Conservation (phyloP, 1,140 invertebrate species). For the Wiebesia pumilae region DNA sequence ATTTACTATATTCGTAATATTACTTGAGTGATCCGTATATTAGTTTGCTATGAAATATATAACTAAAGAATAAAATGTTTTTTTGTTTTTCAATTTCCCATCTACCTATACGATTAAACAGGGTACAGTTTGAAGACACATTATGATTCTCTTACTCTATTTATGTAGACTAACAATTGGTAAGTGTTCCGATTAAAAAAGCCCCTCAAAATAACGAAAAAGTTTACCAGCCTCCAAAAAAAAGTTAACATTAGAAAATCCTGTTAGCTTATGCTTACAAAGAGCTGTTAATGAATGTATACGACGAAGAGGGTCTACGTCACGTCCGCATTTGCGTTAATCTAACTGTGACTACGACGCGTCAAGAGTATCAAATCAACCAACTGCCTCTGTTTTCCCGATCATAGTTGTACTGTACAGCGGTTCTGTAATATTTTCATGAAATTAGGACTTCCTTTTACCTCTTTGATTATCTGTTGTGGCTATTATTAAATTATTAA, state of each 20-base stretch:
- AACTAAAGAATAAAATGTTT: too few relatives aligned
- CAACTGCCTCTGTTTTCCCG: conserved; percentile 11
- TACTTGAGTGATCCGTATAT: too few relatives aligned
- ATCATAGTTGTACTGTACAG: not conserved
- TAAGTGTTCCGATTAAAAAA: too few relatives aligned
- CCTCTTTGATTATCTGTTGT: not conserved
- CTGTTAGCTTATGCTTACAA: not conserved
- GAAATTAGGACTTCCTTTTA: not conserved
- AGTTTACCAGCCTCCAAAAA: not conserved
- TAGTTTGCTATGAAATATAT: too few relatives aligned
- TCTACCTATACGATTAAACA: too few relatives aligned
- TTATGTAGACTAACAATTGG: too few relatives aligned
- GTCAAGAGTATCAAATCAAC: not conserved
- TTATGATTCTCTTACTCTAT: too few relatives aligned
- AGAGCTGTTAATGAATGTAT: conserved; percentile 41
- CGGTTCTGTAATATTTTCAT: conserved; percentile 53
- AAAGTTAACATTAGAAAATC: not conserved
- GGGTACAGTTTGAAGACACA: too few relatives aligned
- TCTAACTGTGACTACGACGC: conserved; percentile 54
- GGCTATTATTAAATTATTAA: too few relatives aligned
- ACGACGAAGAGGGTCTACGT: conserved; percentile 59
- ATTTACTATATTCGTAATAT: too few relatives aligned
- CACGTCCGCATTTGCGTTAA: conserved; percentile 74
- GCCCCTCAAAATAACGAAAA: not conserved
- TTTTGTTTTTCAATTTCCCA: too few relatives aligned